phyloP scores from a whole-genome alignment of 2,113 vertebrate genomes.

The Melozone crissalis region DNA sequence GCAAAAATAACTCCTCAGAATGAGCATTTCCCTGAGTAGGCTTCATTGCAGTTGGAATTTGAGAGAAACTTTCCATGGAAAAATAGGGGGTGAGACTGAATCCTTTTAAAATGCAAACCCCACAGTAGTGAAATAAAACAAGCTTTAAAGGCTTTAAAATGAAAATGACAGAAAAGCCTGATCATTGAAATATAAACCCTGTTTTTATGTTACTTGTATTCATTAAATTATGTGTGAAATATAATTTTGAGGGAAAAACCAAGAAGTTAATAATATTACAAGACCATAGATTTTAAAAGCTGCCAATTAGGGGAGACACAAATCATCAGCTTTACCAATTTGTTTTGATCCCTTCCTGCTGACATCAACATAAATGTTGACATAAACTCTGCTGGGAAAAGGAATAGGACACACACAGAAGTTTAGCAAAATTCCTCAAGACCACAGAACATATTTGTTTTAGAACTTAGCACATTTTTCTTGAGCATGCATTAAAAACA shows the following conservation, averaged over 20 bases:
- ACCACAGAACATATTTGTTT: neutral
- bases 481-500: neutral
- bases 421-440: conserved; percentile 2
- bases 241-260: neutral
- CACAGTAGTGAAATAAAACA: neutral
- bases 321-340: neutral
- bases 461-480: neutral
- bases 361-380: neutral
- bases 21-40: neutral
- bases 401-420: neutral
- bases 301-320: conserved; percentile 4
- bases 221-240: neutral
- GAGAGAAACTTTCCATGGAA: neutral
- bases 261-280: neutral
- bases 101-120: neutral
- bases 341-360: conserved; percentile 3
- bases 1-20: neutral
- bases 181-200: neutral
- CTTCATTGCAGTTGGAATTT: neutral
- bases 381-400: neutral
- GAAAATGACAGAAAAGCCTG: neutral
- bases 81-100: neutral
- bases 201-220: neutral
- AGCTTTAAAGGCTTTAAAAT: neutral
- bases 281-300: neutral